Evolutionary conservation across 2,113 vertebrate species (phyloP).

Genomic region (Delphinus delphis): DNA sequence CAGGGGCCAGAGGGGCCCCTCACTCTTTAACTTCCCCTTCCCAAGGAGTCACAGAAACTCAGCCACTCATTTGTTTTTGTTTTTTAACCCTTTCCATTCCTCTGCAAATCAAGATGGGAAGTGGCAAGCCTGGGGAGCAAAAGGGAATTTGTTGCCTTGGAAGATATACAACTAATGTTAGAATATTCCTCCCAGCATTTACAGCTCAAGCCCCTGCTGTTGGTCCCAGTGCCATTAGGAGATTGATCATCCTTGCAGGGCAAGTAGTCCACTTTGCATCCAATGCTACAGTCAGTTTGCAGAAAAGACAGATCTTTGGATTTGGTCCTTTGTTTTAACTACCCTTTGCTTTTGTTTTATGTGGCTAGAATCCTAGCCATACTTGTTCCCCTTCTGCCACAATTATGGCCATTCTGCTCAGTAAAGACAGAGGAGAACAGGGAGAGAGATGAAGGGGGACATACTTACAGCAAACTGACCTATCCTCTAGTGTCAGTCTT

Average conservation of each 20-base stretch:
- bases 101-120: slow-evolving; percentile 16
- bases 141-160: neutral
- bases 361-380: neutral
- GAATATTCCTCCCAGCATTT: neutral
- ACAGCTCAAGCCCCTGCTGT: neutral
- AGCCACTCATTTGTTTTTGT: neutral
- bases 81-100: slow-evolving; percentile 2
- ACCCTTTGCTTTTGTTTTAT: neutral
- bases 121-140: neutral
- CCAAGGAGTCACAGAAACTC: neutral
- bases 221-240: neutral
- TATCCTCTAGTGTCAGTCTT: neutral
- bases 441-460: neutral
- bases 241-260: neutral
- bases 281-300: neutral
- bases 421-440: neutral
- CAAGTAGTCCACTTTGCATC: neutral
- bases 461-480: neutral
- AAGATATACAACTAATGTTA: slow-evolving; percentile 26
- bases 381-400: neutral
- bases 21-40: neutral
- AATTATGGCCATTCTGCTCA: neutral
- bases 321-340: slow-evolving; percentile 22
- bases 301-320: neutral
- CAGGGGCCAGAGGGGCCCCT: neutral